These are phyloP conservation scores for Tragelaphus strepsiceros DNA, from an alignment of 2,113 vertebrate genomes.

Conservation along the genomic window DNA sequence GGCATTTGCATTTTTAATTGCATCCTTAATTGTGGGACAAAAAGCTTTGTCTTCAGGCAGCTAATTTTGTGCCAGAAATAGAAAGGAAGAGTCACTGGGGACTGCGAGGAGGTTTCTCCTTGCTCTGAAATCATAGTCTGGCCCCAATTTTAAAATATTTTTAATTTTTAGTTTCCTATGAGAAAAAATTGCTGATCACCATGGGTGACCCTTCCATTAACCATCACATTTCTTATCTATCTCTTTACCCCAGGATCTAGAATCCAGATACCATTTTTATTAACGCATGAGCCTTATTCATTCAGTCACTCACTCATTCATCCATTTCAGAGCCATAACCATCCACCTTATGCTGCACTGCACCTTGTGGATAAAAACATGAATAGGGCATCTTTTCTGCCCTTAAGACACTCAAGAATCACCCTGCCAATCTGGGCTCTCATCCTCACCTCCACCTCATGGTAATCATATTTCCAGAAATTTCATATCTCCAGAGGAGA, in stretches of 20 bases:
- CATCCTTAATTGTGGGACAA: constrained; percentile 60
- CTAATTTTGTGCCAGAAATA: constrained; percentile 62
- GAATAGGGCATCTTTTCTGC: not conserved
- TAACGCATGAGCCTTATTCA: not conserved
- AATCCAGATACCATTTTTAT: not conserved
- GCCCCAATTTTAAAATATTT: not conserved
- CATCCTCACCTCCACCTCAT: not conserved
- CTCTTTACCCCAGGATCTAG: not conserved
- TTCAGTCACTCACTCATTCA: not conserved
- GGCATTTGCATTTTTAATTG: constrained; percentile 67
- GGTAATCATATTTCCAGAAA: not conserved
- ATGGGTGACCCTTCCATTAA: not conserved
- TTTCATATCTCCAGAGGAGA: not conserved
- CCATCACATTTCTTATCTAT: not conserved
- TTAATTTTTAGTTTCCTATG: constrained; percentile 10
- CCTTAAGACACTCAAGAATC: not conserved
- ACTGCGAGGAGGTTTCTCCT: not conserved
- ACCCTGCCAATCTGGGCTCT: not conserved
- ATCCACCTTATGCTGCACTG: not conserved
- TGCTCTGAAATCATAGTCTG: constrained; percentile 9
- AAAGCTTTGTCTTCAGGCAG: constrained; percentile 49
- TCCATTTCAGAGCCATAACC: not conserved
- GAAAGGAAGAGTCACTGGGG: constrained; percentile 9
- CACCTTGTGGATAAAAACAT: not conserved
- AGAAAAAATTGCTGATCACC: not conserved